These are phyloP conservation scores for Vespertilio murinus DNA, from an alignment of 2,797 vertebrate species.

Conservation along the genomic window DNA sequence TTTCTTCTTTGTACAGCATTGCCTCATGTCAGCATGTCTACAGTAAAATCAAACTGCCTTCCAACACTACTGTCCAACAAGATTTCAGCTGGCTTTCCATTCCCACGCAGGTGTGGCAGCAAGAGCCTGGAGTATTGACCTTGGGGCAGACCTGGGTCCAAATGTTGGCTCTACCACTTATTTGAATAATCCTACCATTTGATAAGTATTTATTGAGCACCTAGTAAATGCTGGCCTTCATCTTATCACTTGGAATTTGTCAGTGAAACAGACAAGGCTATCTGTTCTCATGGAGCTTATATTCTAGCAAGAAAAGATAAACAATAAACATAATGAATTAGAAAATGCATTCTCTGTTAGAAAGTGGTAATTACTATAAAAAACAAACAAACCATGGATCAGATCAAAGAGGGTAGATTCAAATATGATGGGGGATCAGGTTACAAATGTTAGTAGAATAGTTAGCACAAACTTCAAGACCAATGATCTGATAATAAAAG, in stretches of 20 bases:
- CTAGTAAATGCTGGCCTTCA: neutral
- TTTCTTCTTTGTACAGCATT: neutral
- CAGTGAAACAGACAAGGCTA: neutral
- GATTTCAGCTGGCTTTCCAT: neutral
- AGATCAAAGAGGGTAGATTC: neutral
- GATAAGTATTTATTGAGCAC: neutral
- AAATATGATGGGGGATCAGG: neutral
- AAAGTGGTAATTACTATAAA: neutral
- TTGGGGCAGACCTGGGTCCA: neutral
- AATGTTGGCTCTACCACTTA: neutral
- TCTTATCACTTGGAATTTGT: neutral
- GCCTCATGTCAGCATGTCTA: fast-evolving
- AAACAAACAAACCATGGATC: neutral
- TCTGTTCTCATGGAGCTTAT: neutral
- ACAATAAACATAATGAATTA: neutral
- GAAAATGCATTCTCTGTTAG: neutral
- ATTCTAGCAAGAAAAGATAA: neutral
- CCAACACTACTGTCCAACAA: neutral
- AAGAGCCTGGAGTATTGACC: neutral
- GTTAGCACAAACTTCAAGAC: neutral
- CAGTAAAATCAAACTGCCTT: neutral
- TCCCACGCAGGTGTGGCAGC: neutral
- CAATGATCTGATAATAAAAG: neutral
- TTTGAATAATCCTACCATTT: neutral
- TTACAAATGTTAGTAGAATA: neutral